Percentiles rank a stretch among this genome's conserved stretches.
Evolutionary conservation across 30 jellyfish, hydroid and myxozoan genomes (phyloP).

Genomic region (Calvadosia cruxmelitensis): DNA sequence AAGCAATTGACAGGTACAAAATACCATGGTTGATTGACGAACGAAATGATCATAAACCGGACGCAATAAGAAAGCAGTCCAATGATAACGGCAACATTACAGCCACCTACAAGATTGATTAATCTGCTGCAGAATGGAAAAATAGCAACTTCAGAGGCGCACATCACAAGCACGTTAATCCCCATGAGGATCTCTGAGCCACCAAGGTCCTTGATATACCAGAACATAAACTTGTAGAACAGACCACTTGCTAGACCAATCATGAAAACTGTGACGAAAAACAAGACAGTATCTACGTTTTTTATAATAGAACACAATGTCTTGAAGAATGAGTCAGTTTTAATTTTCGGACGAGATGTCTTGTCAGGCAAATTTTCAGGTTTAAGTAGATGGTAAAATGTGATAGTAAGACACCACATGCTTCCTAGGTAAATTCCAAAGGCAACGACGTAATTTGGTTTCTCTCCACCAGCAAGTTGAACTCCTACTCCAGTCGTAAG

Average conservation of each 20-base stretch:
- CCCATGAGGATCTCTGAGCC: conserved; percentile 71
- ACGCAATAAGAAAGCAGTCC: conserved; percentile 24
- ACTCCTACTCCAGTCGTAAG: conserved; percentile 46
- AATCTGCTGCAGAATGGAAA: conserved; percentile 38
- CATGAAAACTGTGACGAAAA: conserved; percentile 29
- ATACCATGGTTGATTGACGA: conserved; percentile 43
- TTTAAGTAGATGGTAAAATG: too few species aligned
- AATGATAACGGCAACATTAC: conserved; percentile 19
- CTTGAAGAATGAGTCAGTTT: too few species aligned
- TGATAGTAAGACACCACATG: too few species aligned
- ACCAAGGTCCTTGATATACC: conserved; percentile 31
- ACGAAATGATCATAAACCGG: conserved; percentile 30
- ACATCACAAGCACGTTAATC: conserved; percentile 43
- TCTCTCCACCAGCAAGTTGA: too few species aligned
- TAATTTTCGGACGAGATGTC: too few species aligned
- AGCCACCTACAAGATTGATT: conserved; percentile 39
- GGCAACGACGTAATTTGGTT: too few species aligned
- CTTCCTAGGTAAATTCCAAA: too few species aligned
- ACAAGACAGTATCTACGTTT: conserved; percentile 25
- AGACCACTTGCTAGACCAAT: conserved; percentile 45
- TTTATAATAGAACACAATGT: conserved; percentile 20
- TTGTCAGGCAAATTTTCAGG: too few species aligned
- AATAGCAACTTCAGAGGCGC: conserved; percentile 41
- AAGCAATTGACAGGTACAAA: conserved; percentile 40
- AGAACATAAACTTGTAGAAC: conserved; percentile 33